Evolutionary conservation across 1,140 invertebrate species (phyloP), one percentile per base, ranked within the genome.

Genomic region (Oncopeltus fasciatus): DNA sequence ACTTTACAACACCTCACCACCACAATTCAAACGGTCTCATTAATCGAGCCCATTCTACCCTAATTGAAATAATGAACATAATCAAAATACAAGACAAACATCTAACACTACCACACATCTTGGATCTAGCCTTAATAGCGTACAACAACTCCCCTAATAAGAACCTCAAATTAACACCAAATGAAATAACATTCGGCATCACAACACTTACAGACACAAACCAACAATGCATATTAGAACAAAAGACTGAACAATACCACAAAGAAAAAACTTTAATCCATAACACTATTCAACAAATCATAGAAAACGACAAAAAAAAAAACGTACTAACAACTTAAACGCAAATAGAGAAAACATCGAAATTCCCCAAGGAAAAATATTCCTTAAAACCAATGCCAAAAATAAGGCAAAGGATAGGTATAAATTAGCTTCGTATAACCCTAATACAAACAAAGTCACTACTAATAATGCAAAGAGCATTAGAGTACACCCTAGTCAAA

Each of bases 161-260:
- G 28, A 26, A 12, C 2, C 26, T 56, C 24, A 56, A 56, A 24
- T 26, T 56, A 28, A 16, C 53, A 28, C 53, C 53, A 9, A 56
- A 56, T 27, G 53, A 56, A 56, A 56, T 56, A 56, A 56, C 53
- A 9, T 56, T 56, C n/a, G n/a, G n/a, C n/a, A n/a, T n/a, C n/a
- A n/a, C n/a, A n/a, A n/a, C n/a, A n/a, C n/a, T n/a, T n/a, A 11
- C 21, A 26, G 9, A 21, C 24, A 56, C 5, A 14, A 4, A 26
- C 9, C 18, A 56, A 56, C 12, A 26, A 56, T 14, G 28, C 53
- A 4, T 24, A 20, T 26, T 14, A 56, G 26, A 28, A 4, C 21
- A 20, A 9, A 20, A 56, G 28, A 56, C 28, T 26, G 53, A 56
- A 56, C 24, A 56, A 18, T 56, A 26, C 28, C 53, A 56, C 18